Conservation (phyloP, 2,113 vertebrate genomes). For the Peromyscus maniculatus region DNA sequence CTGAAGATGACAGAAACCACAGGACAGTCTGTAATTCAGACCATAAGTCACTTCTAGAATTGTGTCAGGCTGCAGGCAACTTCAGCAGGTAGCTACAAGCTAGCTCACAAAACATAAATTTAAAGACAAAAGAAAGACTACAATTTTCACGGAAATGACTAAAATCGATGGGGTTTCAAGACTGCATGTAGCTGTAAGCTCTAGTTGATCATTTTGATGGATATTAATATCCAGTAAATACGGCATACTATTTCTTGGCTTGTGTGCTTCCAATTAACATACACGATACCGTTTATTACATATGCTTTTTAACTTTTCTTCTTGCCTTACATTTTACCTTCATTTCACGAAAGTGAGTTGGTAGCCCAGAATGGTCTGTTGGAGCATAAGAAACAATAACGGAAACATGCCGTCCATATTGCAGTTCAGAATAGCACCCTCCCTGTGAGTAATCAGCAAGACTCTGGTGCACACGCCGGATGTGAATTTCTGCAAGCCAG, state of each 20-base stretch:
- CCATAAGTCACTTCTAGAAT: not conserved
- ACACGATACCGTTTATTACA: not conserved
- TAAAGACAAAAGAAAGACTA: not conserved
- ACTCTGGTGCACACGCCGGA: accelerated
- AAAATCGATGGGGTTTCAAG: not conserved
- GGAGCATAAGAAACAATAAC: not conserved
- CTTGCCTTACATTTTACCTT: not conserved
- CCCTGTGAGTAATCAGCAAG: not conserved
- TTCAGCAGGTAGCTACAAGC: not conserved
- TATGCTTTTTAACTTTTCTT: not conserved
- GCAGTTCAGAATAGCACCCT: not conserved
- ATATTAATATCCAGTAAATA: not conserved
- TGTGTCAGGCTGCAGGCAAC: not conserved
- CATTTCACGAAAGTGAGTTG: conserved; percentile 9
- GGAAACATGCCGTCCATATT: not conserved
- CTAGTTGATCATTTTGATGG: not conserved
- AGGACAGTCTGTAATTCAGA: not conserved
- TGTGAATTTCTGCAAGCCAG: not conserved
- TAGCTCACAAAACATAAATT: not conserved
- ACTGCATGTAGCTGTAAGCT: not conserved
- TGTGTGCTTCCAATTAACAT: not conserved
- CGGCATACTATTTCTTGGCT: not conserved
- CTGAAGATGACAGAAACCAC: not conserved
- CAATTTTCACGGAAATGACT: conserved; percentile 36
- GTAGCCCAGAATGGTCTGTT: not conserved